Evolutionary conservation across 2,113 vertebrate genomes (phyloP).

Genomic region (Ia io): DNA sequence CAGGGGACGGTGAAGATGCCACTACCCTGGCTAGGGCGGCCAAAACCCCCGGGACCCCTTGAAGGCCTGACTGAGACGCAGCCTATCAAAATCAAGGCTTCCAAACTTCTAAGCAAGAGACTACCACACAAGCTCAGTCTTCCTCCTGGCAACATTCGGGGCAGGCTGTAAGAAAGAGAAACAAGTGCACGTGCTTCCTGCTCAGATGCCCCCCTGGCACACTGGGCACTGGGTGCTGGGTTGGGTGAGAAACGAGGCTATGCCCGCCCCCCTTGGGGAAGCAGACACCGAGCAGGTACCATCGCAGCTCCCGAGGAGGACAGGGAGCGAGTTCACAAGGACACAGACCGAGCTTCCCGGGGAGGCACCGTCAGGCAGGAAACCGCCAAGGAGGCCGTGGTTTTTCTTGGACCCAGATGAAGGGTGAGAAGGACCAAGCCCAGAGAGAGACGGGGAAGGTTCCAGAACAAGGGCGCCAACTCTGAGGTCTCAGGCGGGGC

Average conservation of each 20-base stretch:
- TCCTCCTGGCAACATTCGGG: not conserved
- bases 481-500: not conserved
- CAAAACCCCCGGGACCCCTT: not conserved
- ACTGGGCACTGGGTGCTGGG: accelerated
- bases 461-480: not conserved
- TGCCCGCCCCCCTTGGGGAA: too few relatives aligned
- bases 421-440: not conserved
- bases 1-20: not conserved
- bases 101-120: not conserved
- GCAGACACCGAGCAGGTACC: not conserved
- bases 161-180: not conserved
- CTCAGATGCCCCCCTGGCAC: accelerated
- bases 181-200: not conserved
- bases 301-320: too few relatives aligned
- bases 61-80: not conserved
- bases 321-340: not conserved
- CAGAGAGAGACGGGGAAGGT: not conserved
- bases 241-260: not conserved
- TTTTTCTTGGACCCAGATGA: not conserved
- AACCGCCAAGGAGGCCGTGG: not conserved
- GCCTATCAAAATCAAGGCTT: not conserved
- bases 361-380: not conserved
- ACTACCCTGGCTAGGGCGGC: accelerated
- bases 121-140: accelerated
- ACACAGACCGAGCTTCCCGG: not conserved